Conservation (phyloP, 2,113 vertebrate species). For the Oryzias celebensis region DNA sequence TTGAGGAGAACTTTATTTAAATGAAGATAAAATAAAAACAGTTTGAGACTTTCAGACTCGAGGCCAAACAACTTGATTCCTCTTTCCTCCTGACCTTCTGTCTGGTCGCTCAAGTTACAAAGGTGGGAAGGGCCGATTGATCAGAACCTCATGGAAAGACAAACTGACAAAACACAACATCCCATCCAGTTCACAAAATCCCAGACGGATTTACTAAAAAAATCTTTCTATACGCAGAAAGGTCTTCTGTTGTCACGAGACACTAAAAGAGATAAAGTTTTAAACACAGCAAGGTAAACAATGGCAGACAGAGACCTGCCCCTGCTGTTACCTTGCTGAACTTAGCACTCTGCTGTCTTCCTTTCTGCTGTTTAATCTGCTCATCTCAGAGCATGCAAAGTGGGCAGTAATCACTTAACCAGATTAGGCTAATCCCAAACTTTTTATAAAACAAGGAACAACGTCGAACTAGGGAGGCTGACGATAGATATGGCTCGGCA, state of each 20-base stretch:
- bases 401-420: conserved; percentile 74
- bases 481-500: conserved; percentile 25
- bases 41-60: too few relatives aligned
- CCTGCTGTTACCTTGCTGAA: conserved; percentile 9
- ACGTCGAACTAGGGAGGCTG: conserved; percentile 4
- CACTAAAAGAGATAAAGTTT: not conserved
- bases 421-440: conserved; percentile 78
- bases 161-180: not conserved
- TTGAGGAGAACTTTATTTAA: too few relatives aligned
- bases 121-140: conserved; percentile 16
- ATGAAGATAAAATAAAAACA: too few relatives aligned
- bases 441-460: conserved; percentile 71
- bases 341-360: conserved; percentile 14
- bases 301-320: not conserved
- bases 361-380: conserved; percentile 55
- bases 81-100: conserved; percentile 15
- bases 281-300: not conserved
- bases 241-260: not conserved
- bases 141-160: conserved; percentile 4
- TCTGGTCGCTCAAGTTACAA: conserved; percentile 16
- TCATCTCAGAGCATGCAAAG: conserved; percentile 60
- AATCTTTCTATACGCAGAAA: not conserved
- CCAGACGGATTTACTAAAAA: not conserved
- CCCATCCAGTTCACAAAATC: not conserved
- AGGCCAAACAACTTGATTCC: too few relatives aligned